Evolutionary conservation across 37 sponge, comb jelly and placozoan species (phyloP).

Genomic region (Amphimedon queenslandica): DNA sequence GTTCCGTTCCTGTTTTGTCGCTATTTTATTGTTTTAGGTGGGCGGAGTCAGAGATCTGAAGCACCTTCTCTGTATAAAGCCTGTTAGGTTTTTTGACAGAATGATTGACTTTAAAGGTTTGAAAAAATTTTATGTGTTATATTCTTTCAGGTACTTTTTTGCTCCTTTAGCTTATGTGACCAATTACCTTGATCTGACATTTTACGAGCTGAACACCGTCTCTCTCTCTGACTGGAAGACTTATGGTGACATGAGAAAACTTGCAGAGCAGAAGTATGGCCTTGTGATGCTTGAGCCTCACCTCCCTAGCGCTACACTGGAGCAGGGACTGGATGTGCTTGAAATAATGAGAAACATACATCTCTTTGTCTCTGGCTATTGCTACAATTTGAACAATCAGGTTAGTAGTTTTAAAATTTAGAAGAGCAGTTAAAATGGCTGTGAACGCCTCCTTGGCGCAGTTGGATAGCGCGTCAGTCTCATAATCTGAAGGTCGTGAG

Average conservation of each 20-base stretch:
- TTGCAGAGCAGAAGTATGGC: conserved; percentile 96
- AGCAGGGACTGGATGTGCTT: conserved; percentile 97
- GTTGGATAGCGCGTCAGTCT: conserved; percentile 93
- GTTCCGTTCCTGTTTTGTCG: not conserved
- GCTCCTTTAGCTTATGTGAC: conserved; percentile 63
- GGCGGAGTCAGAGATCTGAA: conserved; percentile 74
- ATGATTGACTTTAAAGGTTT: conserved; percentile 80
- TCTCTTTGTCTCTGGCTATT: conserved; percentile 86
- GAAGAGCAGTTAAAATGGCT: too few species aligned
- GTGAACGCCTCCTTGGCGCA: conserved; percentile 76
- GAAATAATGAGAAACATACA: conserved; percentile 98
- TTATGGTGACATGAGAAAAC: conserved; percentile 92
- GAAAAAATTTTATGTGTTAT: not conserved
- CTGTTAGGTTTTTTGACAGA: conserved; percentile 90
- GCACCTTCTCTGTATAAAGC: conserved; percentile 74
- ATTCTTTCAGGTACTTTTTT: not conserved
- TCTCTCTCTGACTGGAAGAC: conserved; percentile 96
- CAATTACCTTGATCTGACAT: conserved; percentile 90
- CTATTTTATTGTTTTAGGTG: conserved; percentile 8
- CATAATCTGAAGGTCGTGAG: conserved; percentile 97
- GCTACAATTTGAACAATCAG: conserved; percentile 99
- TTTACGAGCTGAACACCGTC: conserved; percentile 97
- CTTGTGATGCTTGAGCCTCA: conserved; percentile 94
- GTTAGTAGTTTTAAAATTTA: too few species aligned
- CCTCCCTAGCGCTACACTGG: conserved; percentile 93